phyloP scores from a whole-genome alignment of 2,797 vertebrate genomes.

The Liparis tanakae region DNA sequence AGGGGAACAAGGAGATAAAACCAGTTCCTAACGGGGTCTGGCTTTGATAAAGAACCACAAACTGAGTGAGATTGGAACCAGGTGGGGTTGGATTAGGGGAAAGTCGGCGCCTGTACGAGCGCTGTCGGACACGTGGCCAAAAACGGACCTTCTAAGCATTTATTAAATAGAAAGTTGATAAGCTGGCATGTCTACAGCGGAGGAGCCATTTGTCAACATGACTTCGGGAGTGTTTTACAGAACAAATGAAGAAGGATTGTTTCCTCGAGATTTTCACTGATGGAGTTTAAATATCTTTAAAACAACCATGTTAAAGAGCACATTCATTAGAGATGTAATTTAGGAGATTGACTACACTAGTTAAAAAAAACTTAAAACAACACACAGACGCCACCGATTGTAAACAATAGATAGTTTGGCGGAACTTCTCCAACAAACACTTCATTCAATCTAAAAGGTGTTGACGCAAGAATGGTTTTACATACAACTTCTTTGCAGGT shows the following conservation, averaged over 20 bases:
- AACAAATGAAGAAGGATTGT: conserved; percentile 15
- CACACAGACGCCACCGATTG: neutral
- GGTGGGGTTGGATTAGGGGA: conserved; percentile 59
- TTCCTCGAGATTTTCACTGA: neutral
- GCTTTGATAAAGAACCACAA: conserved; percentile 71
- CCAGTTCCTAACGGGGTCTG: conserved; percentile 68
- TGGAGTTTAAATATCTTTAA: neutral
- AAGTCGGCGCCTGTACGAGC: conserved; percentile 24
- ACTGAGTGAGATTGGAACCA: conserved; percentile 70
- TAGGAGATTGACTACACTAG: neutral
- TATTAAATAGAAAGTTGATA: conserved; percentile 54
- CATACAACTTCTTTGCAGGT: neutral
- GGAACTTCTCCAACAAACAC: neutral
- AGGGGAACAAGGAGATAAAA: conserved; percentile 71
- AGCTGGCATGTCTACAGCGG: conserved; percentile 11
- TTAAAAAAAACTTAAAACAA: neutral
- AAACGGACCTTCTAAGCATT: conserved; percentile 36
- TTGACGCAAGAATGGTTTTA: neutral
- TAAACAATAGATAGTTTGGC: neutral
- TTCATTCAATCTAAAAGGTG: neutral
- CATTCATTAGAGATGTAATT: neutral
- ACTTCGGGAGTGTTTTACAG: conserved; percentile 7
- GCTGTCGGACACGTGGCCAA: conserved; percentile 39
- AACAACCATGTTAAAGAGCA: conserved; percentile 4
- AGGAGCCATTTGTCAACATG: conserved; percentile 32